Evolutionary conservation across 2,888 invertebrate species (phyloP).

Genomic region (Amphipoea lucens): DNA sequence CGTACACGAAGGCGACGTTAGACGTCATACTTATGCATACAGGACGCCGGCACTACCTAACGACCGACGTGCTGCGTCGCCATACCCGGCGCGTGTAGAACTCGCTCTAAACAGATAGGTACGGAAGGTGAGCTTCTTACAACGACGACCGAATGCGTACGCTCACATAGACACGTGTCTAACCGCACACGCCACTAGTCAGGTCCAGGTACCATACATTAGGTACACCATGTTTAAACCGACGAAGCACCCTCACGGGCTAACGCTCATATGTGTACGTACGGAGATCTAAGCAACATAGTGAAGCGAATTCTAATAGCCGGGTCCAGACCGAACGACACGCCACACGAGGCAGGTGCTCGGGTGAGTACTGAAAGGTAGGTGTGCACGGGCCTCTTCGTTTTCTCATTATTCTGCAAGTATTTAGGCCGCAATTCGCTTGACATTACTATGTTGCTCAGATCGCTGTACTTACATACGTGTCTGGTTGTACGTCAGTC

Average conservation of each 20-base stretch:
- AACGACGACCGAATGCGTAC: neutral
- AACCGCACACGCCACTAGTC: neutral
- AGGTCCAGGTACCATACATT: neutral
- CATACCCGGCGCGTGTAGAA: neutral
- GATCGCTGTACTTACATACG: neutral
- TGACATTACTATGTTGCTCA: neutral
- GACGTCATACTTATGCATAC: slow-evolving; percentile 6
- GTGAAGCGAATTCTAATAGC: neutral
- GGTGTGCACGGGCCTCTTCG: neutral
- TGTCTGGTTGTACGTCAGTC: too few species aligned
- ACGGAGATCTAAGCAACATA: neutral
- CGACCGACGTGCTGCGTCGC: slow-evolving; percentile 1
- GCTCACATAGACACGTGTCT: too few species aligned
- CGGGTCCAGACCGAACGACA: neutral
- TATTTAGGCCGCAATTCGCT: neutral
- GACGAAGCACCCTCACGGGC: neutral
- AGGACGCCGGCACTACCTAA: neutral
- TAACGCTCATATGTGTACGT: neutral
- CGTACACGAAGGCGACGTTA: neutral
- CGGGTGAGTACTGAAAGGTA: neutral
- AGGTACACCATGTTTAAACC: neutral
- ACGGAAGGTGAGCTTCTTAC: neutral
- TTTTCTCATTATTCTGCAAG: neutral
- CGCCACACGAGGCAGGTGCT: neutral
- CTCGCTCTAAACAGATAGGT: neutral